Conservation (phyloP, 2,888 invertebrate genomes). For the Ellobium chinense region DNA sequence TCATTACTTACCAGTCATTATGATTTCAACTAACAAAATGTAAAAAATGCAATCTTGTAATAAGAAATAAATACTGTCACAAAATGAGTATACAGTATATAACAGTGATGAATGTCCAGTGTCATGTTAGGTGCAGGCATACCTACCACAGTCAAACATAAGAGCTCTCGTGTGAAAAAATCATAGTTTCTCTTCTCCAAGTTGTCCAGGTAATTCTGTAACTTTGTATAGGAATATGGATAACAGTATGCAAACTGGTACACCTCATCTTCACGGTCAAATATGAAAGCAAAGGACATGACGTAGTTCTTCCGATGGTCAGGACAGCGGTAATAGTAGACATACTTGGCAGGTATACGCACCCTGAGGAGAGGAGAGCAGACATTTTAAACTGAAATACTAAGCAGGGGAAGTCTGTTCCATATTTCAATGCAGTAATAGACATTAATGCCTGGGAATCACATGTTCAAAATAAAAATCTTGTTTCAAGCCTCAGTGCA, state of each 20-base stretch:
- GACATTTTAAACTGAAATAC: neutral
- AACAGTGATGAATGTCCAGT: neutral
- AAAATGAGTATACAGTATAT: neutral
- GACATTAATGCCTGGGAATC: too few species aligned
- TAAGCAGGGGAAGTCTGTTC: too few species aligned
- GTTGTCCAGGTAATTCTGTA: constrained; percentile 90
- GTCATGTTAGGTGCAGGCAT: neutral
- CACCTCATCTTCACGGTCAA: constrained; percentile 95
- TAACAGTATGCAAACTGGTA: constrained; percentile 96
- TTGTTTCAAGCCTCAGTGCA: too few species aligned
- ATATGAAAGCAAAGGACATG: constrained; percentile 94
- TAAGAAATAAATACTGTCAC: too few species aligned
- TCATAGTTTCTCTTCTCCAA: constrained; percentile 84
- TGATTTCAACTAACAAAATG: too few species aligned
- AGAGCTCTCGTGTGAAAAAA: constrained; percentile 85
- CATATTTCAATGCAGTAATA: too few species aligned
- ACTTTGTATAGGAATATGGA: constrained; percentile 96
- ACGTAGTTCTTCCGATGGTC: constrained; percentile 93
- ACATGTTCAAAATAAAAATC: too few species aligned
- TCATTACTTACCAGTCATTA: too few species aligned
- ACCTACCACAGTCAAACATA: constrained; percentile 77
- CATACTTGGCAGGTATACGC: constrained; percentile 84
- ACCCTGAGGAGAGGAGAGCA: constrained; percentile 67
- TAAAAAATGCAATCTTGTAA: too few species aligned
- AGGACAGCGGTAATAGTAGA: constrained; percentile 95